A percentile compares a stretch with the other conserved stretches of the same genome.
phyloP scores from a whole-genome alignment of 1,140 invertebrate genomes.

The Aleiodes sp. region DNA sequence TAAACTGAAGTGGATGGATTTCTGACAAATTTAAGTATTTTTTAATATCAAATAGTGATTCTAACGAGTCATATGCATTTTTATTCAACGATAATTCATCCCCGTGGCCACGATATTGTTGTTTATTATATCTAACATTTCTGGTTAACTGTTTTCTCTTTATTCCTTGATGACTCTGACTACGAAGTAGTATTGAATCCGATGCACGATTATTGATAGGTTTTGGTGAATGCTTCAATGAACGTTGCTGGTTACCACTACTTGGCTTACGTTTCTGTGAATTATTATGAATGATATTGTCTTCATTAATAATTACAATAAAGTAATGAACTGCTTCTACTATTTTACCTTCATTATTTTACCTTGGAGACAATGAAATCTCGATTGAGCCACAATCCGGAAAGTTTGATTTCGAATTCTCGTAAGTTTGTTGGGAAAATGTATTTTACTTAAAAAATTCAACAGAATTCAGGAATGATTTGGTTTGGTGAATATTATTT shows the following conservation, averaged over 20 bases:
- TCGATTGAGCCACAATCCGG: too few species aligned
- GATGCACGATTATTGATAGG: neutral
- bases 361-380: neutral
- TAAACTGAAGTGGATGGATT: neutral
- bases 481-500: too few species aligned
- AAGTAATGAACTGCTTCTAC: neutral
- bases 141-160: neutral
- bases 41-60: neutral
- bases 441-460: too few species aligned
- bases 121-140: neutral
- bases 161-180: neutral
- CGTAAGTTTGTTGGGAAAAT: too few species aligned
- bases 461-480: too few species aligned
- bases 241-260: neutral
- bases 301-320: neutral
- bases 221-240: neutral
- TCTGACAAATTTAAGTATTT: neutral
- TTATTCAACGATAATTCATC: neutral
- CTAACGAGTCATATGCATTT: neutral
- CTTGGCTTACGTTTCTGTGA: neutral
- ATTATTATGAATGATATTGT: neutral
- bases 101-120: neutral
- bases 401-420: too few species aligned
- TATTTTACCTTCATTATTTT: conserved; percentile 16
- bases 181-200: neutral